These are phyloP conservation scores for Alligator mississippiensis DNA, from an alignment of 2,113 vertebrate species.

Conservation along the genomic window DNA sequence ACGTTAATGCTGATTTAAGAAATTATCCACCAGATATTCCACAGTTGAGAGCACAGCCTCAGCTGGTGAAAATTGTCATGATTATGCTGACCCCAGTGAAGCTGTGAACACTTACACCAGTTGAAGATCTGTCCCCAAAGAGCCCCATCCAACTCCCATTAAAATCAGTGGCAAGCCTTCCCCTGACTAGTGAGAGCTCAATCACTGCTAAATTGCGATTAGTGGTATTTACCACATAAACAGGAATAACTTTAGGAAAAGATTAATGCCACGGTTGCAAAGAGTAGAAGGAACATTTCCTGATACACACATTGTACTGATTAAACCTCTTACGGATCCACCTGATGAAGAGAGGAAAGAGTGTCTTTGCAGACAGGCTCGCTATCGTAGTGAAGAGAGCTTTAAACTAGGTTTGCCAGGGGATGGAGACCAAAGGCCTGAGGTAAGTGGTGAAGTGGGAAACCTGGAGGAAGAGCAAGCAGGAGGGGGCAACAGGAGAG, in stretches of 20 bases:
- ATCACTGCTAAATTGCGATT: too few relatives aligned
- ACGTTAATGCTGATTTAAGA: not conserved
- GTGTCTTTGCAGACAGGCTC: too few relatives aligned
- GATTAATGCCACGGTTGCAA: not conserved
- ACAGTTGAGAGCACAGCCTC: not conserved
- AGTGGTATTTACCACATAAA: not conserved
- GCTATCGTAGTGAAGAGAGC: too few relatives aligned
- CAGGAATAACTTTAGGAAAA: not conserved
- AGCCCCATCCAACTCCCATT: not conserved
- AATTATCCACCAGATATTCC: not conserved
- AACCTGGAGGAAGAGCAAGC: too few relatives aligned
- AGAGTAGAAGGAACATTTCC: not conserved
- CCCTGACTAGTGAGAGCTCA: not conserved
- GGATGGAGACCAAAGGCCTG: too few relatives aligned
- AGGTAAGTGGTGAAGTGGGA: too few relatives aligned
- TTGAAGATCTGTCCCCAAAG: not conserved
- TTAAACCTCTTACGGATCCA: too few relatives aligned
- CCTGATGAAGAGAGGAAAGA: too few relatives aligned
- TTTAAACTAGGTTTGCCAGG: too few relatives aligned
- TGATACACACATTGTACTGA: too few relatives aligned
- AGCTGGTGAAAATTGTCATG: not conserved
- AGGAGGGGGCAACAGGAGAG: too few relatives aligned
- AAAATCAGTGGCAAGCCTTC: not conserved
- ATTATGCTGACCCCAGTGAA: not conserved
- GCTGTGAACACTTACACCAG: fast-evolving